Base-by-base conservation (phyloP, 2,888 invertebrate genomes). In the Tachina grossa region DNA sequence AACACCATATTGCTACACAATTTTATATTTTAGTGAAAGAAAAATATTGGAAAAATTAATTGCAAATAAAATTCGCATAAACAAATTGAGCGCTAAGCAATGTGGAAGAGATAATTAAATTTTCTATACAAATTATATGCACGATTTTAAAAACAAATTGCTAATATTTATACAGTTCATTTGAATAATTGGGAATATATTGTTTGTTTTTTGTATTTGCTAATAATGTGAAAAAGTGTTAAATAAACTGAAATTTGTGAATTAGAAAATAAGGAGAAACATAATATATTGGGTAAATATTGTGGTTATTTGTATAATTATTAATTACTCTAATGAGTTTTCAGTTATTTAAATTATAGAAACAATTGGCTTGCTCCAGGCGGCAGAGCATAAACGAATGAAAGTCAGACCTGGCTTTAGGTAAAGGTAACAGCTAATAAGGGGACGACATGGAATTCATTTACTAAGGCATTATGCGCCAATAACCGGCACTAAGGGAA, bases 91-190 rank as follows among this genome's bases (percentile, higher is more conserved):
- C 6, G 31, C 11, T 16, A 66, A 81, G 74, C 80, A 74, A 81
- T 81, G 51, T 74, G 31, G 13, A 22, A 57, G 57, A 80, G n/a
- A 43, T 74, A 80, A 80, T 80, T 74, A 57, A 74, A 80, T 80
- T 66, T 49, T 66, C 66, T 80, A 31, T 49, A n/a, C 53, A 63
- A 72, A 49, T 57, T 57, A 55, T 65, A 61, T 57, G 19, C 45
- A 22, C 10, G 16, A 59, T 41, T 81, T 57, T 31, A 9, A 51
- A n/a, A 74, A 68, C 51, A 74, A 81, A 59, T 59, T 74, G 10
- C n/a, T 16, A 59, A 59, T 63, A 57, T 57, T 57, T 31, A 31
- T 31, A 31, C 6, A 57, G 57, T 57, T 31, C 57, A 13, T 57
- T 57, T 57, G 8, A 31, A 14, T 57, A 31, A 31, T 55, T 22